phyloP scores from a whole-genome alignment of 2,113 vertebrate species.

The Solea senegalensis region DNA sequence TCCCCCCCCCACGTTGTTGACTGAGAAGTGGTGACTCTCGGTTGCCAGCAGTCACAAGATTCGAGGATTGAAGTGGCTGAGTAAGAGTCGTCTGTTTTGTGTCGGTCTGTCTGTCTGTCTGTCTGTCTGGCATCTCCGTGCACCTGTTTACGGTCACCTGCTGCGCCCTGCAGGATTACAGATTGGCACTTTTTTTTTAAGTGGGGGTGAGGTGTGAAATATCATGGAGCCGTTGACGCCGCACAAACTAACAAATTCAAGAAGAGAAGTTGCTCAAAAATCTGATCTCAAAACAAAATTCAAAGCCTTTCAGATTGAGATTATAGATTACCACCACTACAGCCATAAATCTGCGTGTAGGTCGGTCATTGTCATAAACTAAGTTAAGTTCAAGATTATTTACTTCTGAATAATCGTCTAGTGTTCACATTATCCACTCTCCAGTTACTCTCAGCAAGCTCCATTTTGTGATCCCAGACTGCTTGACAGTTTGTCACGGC shows the following conservation, averaged over 20 bases:
- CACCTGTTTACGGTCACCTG: constrained; percentile 81
- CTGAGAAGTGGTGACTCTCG: constrained; percentile 18
- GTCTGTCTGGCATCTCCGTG: constrained; percentile 55
- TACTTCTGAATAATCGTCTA: background rate
- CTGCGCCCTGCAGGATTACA: constrained; percentile 71
- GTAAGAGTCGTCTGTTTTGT: constrained; percentile 73
- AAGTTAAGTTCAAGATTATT: background rate
- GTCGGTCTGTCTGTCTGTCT: constrained; percentile 45
- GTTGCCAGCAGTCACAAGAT: constrained; percentile 41
- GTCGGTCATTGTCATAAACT: background rate
- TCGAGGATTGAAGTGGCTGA: constrained; percentile 54
- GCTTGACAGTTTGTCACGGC: constrained; percentile 3
- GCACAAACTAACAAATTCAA: constrained; percentile 20
- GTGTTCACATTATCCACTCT: no score
- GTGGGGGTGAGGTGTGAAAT: constrained; percentile 59
- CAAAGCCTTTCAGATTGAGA: no score
- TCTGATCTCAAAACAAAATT: no score
- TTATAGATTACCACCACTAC: no score
- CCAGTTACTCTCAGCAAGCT: background rate
- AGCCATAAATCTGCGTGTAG: no score
- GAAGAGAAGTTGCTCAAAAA: background rate
- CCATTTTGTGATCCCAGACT: background rate
- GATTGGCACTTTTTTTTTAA: constrained; percentile 64
- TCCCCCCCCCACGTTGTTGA: background rate
- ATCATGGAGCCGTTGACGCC: constrained; percentile 40